These are phyloP conservation scores for Ormyrus rosae DNA, from an alignment of 2,888 invertebrate genomes.

Conservation along the genomic window DNA sequence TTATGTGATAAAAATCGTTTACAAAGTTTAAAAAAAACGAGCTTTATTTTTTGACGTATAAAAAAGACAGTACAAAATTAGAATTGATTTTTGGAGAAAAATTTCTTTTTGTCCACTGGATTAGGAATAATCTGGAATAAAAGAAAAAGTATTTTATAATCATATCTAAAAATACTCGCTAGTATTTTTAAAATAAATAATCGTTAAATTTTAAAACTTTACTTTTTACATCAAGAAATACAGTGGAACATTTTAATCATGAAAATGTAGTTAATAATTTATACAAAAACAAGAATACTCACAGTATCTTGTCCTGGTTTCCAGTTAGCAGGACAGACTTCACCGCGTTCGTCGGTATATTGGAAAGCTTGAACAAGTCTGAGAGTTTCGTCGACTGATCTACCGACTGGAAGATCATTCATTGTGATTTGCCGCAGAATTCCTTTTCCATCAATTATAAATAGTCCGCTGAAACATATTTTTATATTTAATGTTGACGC, in stretches of 20 bases:
- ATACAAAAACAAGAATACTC: slow-evolving; percentile 65
- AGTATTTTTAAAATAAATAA: slow-evolving; percentile 10
- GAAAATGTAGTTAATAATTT: not conserved
- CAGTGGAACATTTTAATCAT: not conserved
- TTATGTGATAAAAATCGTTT: slow-evolving; percentile 54
- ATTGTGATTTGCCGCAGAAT: slow-evolving; percentile 94
- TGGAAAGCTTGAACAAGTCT: slow-evolving; percentile 96
- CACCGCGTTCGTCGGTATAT: slow-evolving; percentile 93
- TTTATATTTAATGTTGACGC: slow-evolving; percentile 18
- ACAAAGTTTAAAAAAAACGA: slow-evolving; percentile 56
- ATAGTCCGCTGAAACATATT: slow-evolving; percentile 83
- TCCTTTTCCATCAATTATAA: slow-evolving; percentile 94
- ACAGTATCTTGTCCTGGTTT: slow-evolving; percentile 95
- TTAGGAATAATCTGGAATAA: slow-evolving; percentile 87
- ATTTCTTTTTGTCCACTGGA: slow-evolving; percentile 87
- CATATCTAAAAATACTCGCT: slow-evolving; percentile 12
- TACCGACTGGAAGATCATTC: slow-evolving; percentile 96
- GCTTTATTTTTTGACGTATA: slow-evolving; percentile 55
- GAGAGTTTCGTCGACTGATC: slow-evolving; percentile 95
- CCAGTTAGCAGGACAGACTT: slow-evolving; percentile 97
- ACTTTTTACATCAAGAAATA: not conserved
- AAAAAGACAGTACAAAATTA: slow-evolving; percentile 56
- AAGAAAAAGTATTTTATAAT: slow-evolving; percentile 40
- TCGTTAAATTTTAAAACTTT: slow-evolving; percentile 6
- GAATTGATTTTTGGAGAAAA: slow-evolving; percentile 82